Evolutionary conservation across 2,888 invertebrate genomes (phyloP).

Genomic region (Mesochorus sp.): DNA sequence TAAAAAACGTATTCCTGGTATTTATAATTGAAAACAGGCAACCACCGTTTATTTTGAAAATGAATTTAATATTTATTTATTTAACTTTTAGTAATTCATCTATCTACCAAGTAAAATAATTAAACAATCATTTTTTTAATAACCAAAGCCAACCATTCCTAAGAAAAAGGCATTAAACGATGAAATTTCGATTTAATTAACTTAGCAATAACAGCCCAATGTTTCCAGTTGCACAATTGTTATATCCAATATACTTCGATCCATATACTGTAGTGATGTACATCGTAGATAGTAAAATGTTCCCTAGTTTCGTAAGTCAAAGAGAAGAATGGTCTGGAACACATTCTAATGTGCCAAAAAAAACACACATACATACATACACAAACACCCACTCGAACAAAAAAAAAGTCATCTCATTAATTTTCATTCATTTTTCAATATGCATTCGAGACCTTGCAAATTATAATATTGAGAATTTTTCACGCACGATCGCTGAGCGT

Average conservation of each 20-base stretch:
- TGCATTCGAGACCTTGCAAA: conserved; percentile 47
- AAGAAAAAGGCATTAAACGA: too few species aligned
- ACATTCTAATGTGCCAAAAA: conserved; percentile 79
- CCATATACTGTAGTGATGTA: conserved; percentile 40
- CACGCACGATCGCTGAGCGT: conserved; percentile 45
- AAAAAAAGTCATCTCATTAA: conserved; percentile 57
- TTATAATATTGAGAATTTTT: conserved; percentile 23
- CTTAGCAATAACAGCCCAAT: background rate
- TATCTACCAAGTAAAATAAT: too few species aligned
- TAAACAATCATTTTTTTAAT: too few species aligned
- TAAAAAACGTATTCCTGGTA: background rate
- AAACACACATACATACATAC: background rate
- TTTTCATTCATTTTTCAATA: conserved; percentile 38
- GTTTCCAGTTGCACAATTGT: conserved; percentile 52
- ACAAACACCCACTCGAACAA: too few species aligned
- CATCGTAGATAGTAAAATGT: conserved; percentile 33
- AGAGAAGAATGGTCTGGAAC: conserved; percentile 82
- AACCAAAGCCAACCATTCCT: too few species aligned
- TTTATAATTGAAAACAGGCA: background rate
- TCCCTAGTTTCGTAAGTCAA: conserved; percentile 62
- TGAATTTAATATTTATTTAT: background rate
- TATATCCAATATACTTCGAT: conserved; percentile 40
- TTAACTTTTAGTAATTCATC: too few species aligned
- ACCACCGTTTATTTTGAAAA: too few species aligned
- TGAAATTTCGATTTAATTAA: too few species aligned